Conservation (phyloP, 1,140 invertebrate species). For the Drosophila obscura region DNA sequence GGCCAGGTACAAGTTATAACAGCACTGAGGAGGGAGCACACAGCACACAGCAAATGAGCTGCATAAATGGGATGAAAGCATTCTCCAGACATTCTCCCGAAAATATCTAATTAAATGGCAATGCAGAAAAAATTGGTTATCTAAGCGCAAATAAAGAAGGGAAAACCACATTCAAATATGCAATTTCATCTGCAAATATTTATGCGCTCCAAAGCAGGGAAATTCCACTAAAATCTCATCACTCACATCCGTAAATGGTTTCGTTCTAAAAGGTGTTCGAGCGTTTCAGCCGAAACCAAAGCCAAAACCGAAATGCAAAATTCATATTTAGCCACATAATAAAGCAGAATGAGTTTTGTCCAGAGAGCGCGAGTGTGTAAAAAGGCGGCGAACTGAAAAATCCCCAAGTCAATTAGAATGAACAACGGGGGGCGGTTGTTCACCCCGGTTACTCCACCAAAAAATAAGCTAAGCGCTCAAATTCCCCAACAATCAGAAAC, state of each 20-base stretch:
- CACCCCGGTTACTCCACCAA: background rate
- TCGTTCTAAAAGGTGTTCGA: background rate
- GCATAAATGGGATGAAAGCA: constrained; percentile 45
- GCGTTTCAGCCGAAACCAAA: background rate
- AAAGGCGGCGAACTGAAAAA: constrained; percentile 48
- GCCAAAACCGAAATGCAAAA: constrained; percentile 1
- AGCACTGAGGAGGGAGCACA: background rate
- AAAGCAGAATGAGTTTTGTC: constrained; percentile 3
- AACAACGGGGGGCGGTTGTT: constrained; percentile 28
- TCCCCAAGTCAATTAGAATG: constrained; percentile 70
- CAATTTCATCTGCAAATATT: background rate
- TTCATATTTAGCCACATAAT: constrained; percentile 22
- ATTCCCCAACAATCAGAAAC: constrained; percentile 9
- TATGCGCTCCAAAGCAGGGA: background rate
- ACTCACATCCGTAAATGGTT: background rate
- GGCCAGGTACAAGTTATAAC: constrained; percentile 70
- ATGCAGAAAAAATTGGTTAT: no score
- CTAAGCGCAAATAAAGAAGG: background rate
- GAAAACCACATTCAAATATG: background rate
- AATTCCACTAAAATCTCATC: background rate
- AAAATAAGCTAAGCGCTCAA: constrained; percentile 7
- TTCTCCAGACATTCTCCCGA: background rate
- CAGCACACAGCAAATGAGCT: constrained; percentile 30
- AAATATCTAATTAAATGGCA: no score
- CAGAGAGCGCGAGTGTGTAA: background rate